Evolutionary conservation across 2,888 invertebrate species (phyloP).

Genomic region (Argyresthia goedartella): DNA sequence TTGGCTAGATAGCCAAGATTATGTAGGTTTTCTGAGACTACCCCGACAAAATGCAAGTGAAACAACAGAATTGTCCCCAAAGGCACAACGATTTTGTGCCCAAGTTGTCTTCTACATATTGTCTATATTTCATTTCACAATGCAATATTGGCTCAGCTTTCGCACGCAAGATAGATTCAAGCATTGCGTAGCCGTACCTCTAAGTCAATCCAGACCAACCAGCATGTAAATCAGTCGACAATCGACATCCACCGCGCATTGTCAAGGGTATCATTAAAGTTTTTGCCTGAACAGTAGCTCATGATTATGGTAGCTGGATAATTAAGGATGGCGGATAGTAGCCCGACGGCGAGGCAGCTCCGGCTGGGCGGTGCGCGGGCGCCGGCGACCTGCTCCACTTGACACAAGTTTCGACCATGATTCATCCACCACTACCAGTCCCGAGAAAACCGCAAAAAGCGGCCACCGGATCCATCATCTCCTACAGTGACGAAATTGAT

Average conservation of each 20-base stretch:
- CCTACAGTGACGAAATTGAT: conserved; percentile 48
- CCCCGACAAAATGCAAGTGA: too few species aligned
- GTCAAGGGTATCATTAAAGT: not conserved
- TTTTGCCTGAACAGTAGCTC: conserved; percentile 23
- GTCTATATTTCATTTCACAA: too few species aligned
- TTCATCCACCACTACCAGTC: conserved; percentile 30
- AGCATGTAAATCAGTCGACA: not conserved
- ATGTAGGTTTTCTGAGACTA: too few species aligned
- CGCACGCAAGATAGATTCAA: too few species aligned
- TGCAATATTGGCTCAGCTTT: too few species aligned
- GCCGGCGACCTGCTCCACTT: conserved; percentile 44
- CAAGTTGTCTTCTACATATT: too few species aligned
- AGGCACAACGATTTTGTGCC: too few species aligned
- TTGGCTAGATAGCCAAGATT: too few species aligned
- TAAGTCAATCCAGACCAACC: too few species aligned
- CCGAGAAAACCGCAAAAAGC: conserved; percentile 30
- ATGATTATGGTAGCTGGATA: conserved; percentile 18
- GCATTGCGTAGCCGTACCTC: too few species aligned
- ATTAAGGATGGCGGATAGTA: conserved; percentile 40
- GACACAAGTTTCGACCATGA: conserved; percentile 37
- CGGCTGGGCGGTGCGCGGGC: conserved; percentile 43
- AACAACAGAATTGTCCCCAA: too few species aligned
- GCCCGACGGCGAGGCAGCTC: conserved; percentile 27
- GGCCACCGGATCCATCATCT: conserved; percentile 34
- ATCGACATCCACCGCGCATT: not conserved